A percentile compares a stretch with the other conserved stretches of the same genome.
These are phyloP conservation scores for Zapus hudsonius DNA, from an alignment of 2,113 vertebrate genomes.

Conservation along the genomic window DNA sequence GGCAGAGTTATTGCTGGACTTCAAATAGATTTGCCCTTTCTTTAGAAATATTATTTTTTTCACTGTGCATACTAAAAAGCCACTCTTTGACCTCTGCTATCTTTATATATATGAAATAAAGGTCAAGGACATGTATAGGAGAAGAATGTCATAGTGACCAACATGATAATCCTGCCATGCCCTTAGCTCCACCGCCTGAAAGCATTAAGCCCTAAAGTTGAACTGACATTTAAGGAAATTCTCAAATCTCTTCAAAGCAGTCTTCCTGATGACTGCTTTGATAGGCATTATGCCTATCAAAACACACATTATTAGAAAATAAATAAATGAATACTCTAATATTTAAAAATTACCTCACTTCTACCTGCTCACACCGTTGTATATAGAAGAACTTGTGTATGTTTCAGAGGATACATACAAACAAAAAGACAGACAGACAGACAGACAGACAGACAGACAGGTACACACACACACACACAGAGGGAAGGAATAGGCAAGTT, in stretches of 20 bases:
- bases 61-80: background rate
- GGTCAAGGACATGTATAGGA: background rate
- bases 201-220: background rate
- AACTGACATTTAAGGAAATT: conserved; percentile 25
- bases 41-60: background rate
- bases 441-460: background rate
- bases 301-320: background rate
- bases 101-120: background rate
- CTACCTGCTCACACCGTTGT: background rate
- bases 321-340: background rate
- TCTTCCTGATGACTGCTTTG: background rate
- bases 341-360: background rate
- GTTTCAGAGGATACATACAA: background rate
- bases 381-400: background rate
- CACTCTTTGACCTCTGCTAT: background rate
- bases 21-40: background rate
- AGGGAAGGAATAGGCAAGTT: background rate
- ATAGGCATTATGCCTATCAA: background rate
- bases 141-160: conserved; percentile 15
- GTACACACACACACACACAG: background rate
- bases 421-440: background rate
- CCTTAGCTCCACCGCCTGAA: background rate
- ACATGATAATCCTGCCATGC: too few relatives aligned
- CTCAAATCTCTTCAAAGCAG: background rate
- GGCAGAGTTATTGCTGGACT: background rate